Percentiles rank a stretch among this genome's conserved stretches.
phyloP scores from a whole-genome alignment of 2,797 vertebrate species.

The Ctenopoma kingsleyae region DNA sequence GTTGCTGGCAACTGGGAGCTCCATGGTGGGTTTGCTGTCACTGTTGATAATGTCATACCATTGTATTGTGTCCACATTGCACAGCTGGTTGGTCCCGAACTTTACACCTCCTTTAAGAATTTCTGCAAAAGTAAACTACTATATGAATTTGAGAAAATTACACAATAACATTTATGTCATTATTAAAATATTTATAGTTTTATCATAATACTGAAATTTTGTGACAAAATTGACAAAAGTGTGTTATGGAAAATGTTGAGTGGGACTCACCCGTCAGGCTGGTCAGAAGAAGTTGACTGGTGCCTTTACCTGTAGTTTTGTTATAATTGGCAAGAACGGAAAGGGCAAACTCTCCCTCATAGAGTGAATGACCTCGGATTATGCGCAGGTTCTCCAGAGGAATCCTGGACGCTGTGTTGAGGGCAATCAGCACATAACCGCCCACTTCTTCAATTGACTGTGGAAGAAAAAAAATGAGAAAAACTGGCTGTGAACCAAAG shows the following conservation, averaged over 20 bases:
- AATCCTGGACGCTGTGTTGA: conserved; percentile 89
- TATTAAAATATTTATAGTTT: neutral
- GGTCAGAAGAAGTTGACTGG: conserved; percentile 87
- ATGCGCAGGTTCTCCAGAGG: conserved; percentile 93
- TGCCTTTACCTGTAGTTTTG: conserved; percentile 60
- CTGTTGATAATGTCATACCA: conserved; percentile 91
- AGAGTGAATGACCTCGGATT: conserved; percentile 93
- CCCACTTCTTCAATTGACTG: conserved; percentile 96
- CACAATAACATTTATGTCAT: neutral
- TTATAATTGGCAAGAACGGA: conserved; percentile 88
- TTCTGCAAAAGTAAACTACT: conserved; percentile 80
- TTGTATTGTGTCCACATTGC: conserved; percentile 90
- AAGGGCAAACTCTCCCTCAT: conserved; percentile 86
- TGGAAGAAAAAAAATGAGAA: neutral
- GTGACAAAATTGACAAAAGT: neutral
- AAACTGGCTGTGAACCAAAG: neutral
- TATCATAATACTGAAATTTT: neutral
- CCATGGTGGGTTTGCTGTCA: conserved; percentile 67
- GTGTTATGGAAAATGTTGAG: neutral
- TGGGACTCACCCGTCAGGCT: conserved; percentile 89
- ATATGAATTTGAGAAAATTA: neutral
- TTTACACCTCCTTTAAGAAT: conserved; percentile 93
- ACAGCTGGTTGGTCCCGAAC: conserved; percentile 87
- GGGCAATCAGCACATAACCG: conserved; percentile 93
- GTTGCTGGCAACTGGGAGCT: conserved; percentile 19